Evolutionary conservation across 2,113 vertebrate species (phyloP).

Genomic region (Setophaga coronata): DNA sequence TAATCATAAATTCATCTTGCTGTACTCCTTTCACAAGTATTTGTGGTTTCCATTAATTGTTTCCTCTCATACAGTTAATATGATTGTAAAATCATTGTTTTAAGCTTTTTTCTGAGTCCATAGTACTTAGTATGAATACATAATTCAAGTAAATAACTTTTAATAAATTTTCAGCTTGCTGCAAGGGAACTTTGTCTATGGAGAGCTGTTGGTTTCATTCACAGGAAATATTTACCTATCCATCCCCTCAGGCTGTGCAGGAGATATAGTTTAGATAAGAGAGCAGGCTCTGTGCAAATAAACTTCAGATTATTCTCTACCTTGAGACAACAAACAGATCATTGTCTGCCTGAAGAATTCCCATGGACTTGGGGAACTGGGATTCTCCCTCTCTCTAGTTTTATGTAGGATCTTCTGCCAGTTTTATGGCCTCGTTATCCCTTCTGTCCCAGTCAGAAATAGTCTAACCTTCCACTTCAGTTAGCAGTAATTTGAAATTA

Average conservation of each 20-base stretch:
- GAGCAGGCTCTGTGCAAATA: neutral
- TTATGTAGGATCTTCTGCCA: neutral
- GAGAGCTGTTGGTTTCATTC: neutral
- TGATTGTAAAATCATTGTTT: neutral
- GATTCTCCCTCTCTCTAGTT: neutral
- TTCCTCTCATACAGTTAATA: neutral
- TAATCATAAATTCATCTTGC: neutral
- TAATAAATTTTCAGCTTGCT: neutral
- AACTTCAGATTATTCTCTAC: neutral
- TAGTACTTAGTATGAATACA: neutral
- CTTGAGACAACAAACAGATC: neutral
- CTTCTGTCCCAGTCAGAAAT: neutral
- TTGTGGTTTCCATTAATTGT: neutral
- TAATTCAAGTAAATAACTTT: neutral
- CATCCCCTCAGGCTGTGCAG: neutral
- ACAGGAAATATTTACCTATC: neutral
- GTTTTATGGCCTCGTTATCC: neutral
- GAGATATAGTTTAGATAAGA: neutral
- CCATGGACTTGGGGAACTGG: neutral
- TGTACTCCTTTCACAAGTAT: neutral
- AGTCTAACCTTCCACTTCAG: neutral
- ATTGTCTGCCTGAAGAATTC: neutral
- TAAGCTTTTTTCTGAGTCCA: neutral
- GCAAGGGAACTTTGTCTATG: neutral
- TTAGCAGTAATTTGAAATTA: neutral